Evolutionary conservation across 2,113 vertebrate genomes (phyloP), one percentile per base, ranked within the genome.

Genomic region (Ardeotis arabs): DNA sequence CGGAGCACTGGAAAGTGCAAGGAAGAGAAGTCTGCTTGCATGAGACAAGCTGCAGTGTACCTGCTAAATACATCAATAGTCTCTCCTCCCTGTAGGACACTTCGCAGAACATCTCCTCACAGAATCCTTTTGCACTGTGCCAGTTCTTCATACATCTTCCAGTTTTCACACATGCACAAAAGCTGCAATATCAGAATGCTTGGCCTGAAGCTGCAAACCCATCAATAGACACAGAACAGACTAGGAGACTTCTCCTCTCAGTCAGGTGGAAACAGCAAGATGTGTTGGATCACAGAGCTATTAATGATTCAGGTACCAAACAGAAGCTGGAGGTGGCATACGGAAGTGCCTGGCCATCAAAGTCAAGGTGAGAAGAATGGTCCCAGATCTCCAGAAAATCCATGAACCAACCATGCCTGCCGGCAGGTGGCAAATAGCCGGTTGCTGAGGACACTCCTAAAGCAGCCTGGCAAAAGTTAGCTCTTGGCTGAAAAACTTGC

Each of bases 401-500:
- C 75, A 53, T 16, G 47, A 81, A 56, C 27, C 6, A n/a, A 75
- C 58, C 76, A 52, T 23, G 66, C 23, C 49, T 49, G 17, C 29
- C 49, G 47, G 81, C 47, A 87, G 33, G 64, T 70, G 70, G 74
- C 58, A 88, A 82, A 67, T 28, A 93, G 52, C 47, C 76, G 75
- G n/a, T 50, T 67, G 62, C 35, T 82, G 74, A 77, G 67, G 66
- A 47, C 59, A 85, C 33, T 49, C 35, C 66, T 47, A 85, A 74
- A 39, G 41, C 39, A 84, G 74, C 25, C 55, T 44, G 49, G 67
- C 78, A 80, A 58, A 92, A 85, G 55, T 56, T 6, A 68, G 59
- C 64, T 92, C 79, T 89, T 90, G 67, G 74, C 77, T 79, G 58
- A 84, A 94, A 77, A 84, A 47, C 47, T 73, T 24, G 59, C 68